These are phyloP conservation scores for Shinisaurus crocodilurus DNA, from an alignment of 2,113 vertebrate species.

Conservation along the genomic window DNA sequence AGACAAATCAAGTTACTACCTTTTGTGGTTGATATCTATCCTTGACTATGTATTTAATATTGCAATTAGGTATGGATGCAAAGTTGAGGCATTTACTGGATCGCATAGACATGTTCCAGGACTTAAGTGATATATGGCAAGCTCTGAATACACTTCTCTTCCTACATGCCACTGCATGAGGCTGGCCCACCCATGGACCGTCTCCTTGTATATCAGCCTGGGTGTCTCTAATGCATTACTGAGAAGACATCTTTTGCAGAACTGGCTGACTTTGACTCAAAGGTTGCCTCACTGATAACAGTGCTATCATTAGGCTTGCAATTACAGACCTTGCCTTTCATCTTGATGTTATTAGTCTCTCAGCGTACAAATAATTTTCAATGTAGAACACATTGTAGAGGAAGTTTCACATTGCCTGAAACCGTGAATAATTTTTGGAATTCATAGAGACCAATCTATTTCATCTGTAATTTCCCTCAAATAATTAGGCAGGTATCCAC, in stretches of 20 bases:
- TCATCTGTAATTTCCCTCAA: background rate
- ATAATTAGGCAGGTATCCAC: background rate
- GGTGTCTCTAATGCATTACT: background rate
- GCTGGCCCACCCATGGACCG: background rate
- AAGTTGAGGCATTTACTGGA: background rate
- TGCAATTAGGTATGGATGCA: background rate
- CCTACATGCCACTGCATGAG: background rate
- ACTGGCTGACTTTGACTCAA: constrained; percentile 21
- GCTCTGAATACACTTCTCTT: background rate
- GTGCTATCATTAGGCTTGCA: accelerated
- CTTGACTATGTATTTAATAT: background rate
- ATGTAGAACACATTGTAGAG: background rate
- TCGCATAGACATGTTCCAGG: too few relatives aligned
- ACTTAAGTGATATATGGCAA: background rate
- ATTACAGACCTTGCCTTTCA: background rate
- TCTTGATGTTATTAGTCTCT: background rate
- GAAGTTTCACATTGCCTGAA: background rate
- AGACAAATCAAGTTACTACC: background rate
- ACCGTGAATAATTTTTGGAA: background rate
- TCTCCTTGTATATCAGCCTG: background rate
- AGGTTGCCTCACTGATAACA: background rate
- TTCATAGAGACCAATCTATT: background rate
- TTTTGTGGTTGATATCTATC: background rate
- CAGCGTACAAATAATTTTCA: accelerated
- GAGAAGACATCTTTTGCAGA: background rate